A percentile compares a stretch with the other conserved stretches of the same genome.
Conservation (phyloP, 2,113 vertebrate genomes). For the Shinisaurus crocodilurus region DNA sequence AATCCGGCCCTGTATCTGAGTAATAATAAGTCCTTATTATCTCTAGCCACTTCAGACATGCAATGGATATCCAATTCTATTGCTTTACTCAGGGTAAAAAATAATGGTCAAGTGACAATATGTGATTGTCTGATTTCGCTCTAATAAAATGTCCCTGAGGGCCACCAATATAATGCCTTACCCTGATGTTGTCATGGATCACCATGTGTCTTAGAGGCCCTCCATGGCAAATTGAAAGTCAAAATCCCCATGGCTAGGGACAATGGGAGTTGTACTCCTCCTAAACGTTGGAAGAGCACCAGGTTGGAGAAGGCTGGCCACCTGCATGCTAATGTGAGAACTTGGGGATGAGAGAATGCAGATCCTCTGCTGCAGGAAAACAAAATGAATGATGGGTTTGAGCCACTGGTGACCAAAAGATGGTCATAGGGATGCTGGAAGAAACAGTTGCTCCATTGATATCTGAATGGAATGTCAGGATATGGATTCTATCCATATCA, state of each 20-base stretch:
- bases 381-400: too few relatives aligned
- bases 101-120: neutral
- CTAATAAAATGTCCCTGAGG: neutral
- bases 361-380: too few relatives aligned
- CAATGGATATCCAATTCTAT: neutral
- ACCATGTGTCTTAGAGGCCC: neutral
- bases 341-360: too few relatives aligned
- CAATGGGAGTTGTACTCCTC: neutral
- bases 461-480: too few relatives aligned
- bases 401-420: too few relatives aligned
- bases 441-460: too few relatives aligned
- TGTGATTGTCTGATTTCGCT: neutral
- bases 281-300: neutral
- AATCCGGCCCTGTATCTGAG: too few relatives aligned
- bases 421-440: too few relatives aligned
- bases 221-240: neutral
- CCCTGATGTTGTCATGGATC: neutral
- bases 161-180: too few relatives aligned
- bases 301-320: neutral
- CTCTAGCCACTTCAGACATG: conserved; percentile 26
- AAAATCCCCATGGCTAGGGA: neutral
- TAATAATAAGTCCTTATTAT: conserved; percentile 58
- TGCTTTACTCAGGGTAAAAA: neutral
- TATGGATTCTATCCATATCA: too few relatives aligned
- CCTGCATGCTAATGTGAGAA: too few relatives aligned